A percentile compares a stretch with the other conserved stretches of the same genome.
These are phyloP conservation scores for Callipepla squamata DNA, from an alignment of 2,113 vertebrate species.

Conservation along the genomic window DNA sequence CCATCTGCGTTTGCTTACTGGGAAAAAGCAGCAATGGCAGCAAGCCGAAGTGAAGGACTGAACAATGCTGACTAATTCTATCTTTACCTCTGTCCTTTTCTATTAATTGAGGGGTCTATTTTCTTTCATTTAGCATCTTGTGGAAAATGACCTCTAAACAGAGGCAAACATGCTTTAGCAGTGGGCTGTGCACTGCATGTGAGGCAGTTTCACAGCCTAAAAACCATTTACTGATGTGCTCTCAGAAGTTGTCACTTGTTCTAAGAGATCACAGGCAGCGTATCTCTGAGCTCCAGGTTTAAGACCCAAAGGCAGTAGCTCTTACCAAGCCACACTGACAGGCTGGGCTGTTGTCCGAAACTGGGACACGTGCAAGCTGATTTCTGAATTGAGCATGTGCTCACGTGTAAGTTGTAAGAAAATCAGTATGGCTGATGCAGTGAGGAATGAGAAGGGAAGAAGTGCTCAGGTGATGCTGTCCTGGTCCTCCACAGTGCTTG, in stretches of 20 bases:
- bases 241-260: background rate
- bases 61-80: background rate
- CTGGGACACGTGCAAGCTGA: background rate
- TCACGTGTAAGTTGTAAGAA: background rate
- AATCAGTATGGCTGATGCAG: background rate
- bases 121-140: background rate
- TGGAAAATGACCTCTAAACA: background rate
- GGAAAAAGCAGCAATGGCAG: background rate
- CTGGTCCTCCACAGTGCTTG: background rate
- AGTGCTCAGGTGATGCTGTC: background rate
- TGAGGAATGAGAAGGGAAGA: background rate
- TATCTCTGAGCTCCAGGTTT: background rate
- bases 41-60: background rate
- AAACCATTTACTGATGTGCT: background rate
- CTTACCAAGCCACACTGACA: background rate
- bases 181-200: background rate
- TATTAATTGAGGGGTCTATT: background rate
- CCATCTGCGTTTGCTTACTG: background rate
- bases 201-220: background rate
- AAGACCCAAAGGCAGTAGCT: background rate
- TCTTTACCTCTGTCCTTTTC: background rate
- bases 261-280: background rate
- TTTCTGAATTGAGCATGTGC: background rate
- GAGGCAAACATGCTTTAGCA: background rate
- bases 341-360: background rate